These are phyloP conservation scores for Nipponacmea schrenckii DNA, from an alignment of 2,888 invertebrate species.

Conservation along the genomic window DNA sequence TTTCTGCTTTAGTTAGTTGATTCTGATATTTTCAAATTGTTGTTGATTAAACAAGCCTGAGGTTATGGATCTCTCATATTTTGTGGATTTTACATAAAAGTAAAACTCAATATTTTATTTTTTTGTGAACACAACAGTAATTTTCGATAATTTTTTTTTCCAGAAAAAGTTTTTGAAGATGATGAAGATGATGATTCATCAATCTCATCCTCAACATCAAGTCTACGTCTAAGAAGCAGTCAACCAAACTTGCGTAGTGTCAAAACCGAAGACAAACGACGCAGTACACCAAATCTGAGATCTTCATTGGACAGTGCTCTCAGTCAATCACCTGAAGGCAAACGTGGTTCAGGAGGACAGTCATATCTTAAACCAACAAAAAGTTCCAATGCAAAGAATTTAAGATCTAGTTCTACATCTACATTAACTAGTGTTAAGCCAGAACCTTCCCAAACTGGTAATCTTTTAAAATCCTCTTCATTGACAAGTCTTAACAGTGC, in stretches of 20 bases:
- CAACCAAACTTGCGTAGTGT: background rate
- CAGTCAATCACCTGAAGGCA: background rate
- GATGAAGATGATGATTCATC: background rate
- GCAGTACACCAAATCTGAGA: background rate
- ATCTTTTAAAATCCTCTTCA: conserved; percentile 13
- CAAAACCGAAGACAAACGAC: background rate
- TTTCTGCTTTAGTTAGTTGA: too few relatives aligned
- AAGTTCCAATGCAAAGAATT: conserved; percentile 38
- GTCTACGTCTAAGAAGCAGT: background rate
- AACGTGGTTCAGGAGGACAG: conserved; percentile 3
- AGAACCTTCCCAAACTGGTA: conserved; percentile 4
- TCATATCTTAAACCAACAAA: conserved; percentile 25
- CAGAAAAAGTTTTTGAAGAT: background rate
- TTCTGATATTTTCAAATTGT: too few relatives aligned
- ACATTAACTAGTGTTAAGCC: conserved; percentile 14
- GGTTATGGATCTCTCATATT: too few relatives aligned
- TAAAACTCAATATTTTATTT: too few relatives aligned
- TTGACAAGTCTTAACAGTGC: conserved; percentile 9
- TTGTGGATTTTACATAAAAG: too few relatives aligned
- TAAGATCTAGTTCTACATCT: conserved; percentile 18
- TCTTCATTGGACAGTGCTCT: background rate
- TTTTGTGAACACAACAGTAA: too few relatives aligned
- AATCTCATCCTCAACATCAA: background rate
- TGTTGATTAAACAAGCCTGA: too few relatives aligned
- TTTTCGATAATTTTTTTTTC: background rate